phyloP scores from a whole-genome alignment of 2,888 invertebrate species.

The Phyto melanocephala region DNA sequence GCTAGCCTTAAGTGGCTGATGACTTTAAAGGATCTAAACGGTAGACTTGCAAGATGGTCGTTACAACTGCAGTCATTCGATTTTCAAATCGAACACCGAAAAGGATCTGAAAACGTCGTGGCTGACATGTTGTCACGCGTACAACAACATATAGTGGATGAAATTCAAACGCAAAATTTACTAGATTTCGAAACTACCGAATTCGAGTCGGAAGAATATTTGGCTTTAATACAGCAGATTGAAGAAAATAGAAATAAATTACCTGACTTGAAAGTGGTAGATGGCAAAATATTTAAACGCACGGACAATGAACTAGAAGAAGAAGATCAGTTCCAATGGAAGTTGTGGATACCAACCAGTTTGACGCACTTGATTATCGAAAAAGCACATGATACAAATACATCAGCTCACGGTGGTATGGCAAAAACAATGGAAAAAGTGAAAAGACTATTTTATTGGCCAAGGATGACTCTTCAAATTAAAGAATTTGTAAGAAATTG shows the following conservation, averaged over 20 bases:
- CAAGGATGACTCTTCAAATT: no score
- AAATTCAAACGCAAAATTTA: neutral
- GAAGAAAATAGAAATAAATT: neutral
- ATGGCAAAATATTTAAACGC: neutral
- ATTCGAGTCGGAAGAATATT: neutral
- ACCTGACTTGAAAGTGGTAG: neutral
- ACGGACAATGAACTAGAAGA: neutral
- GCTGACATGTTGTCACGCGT: neutral
- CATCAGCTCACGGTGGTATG: no score
- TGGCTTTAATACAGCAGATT: neutral
- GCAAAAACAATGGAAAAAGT: no score
- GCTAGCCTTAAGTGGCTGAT: no score
- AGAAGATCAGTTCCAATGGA: neutral
- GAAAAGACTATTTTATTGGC: no score
- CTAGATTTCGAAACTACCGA: neutral
- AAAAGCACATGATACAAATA: no score
- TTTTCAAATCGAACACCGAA: neutral
- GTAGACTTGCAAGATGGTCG: neutral
- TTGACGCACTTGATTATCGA: no score
- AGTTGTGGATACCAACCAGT: no score
- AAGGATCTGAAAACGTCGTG: constrained; percentile 20
- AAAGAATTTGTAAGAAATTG: no score
- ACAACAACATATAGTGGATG: neutral
- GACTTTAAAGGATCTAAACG: neutral
- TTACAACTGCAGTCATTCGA: no score